Base-by-base conservation (phyloP, 2,113 vertebrate genomes). In the Actenoides lindsayi region DNA sequence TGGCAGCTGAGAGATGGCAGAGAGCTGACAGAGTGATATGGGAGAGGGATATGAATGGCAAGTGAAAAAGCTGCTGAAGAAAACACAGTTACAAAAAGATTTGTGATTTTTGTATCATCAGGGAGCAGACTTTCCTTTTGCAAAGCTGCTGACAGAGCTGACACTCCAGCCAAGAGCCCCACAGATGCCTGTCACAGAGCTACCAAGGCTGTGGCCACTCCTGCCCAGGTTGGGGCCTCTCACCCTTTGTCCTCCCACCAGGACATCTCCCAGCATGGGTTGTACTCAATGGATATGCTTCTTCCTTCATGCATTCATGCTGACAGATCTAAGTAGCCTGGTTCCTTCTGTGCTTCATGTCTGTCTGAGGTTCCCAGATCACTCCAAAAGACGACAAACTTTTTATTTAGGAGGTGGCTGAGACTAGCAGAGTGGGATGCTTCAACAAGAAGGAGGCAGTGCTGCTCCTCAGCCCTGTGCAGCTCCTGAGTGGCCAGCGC, bases 401-500 rank as follows among this genome's bases (percentile, higher is more conserved):
- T 1, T 13, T 20, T 53, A 50, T 90, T 71, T 50, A 82, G 51
- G 51, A 73, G 33, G 17, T 28, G 35, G 23, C 35, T 56, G 53
- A 57, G 67, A 15, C 31, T 23, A 35, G 27, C 65, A 83, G 37
- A 37, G 41, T 1, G 1, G 41, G 37, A 24, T 35, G 41, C 42
- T 57, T 41, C 50, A 57, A 16, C 0, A 1, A 42, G 28, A 16
- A 39, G 68, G 41, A 63, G 41, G 16, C 5, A 60, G n/a, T 68
- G 21, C 30, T 1, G 6, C 44, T 73, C 15, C 62, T 51, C 53
- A 73, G 57, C 21, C 25, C 37, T 31, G 33, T 0, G 0, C 28
- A 70, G n/a, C 30, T 37, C 31, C 64, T 28, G 30, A 59, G 50
- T 1, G 0, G 70, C 28, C 0, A 0, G 7, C 1, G 0, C 0